phyloP scores from a whole-genome alignment of 2,888 invertebrate genomes.

The Nezara viridula region DNA sequence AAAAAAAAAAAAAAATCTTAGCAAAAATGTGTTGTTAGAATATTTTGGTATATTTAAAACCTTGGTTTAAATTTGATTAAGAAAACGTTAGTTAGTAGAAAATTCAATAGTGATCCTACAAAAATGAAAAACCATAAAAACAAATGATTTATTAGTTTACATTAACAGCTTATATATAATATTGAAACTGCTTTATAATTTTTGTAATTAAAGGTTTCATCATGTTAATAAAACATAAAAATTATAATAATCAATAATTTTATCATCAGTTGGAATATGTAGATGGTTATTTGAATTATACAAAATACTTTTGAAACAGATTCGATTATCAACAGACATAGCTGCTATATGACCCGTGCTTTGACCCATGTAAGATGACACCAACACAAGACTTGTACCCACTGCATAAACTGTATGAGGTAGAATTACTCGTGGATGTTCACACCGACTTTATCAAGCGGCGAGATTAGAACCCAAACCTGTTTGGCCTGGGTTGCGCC shows the following conservation, averaged over 20 bases:
- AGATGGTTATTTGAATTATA: neutral
- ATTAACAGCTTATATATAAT: too few relatives aligned
- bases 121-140: too few relatives aligned
- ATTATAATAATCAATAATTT: neutral
- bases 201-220: neutral
- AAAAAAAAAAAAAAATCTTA: too few relatives aligned
- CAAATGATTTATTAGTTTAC: too few relatives aligned
- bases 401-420: neutral
- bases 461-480: conserved; percentile 17
- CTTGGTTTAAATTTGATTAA: too few relatives aligned
- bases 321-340: too few relatives aligned
- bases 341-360: neutral
- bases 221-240: neutral
- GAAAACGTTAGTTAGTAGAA: too few relatives aligned
- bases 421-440: neutral
- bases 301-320: neutral
- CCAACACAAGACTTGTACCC: neutral
- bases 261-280: neutral
- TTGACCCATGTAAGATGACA: neutral
- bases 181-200: too few relatives aligned
- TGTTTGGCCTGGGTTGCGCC: neutral
- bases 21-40: too few relatives aligned
- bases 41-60: too few relatives aligned
- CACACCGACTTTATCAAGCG: neutral
- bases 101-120: too few relatives aligned